phyloP scores from a whole-genome alignment of 1,140 invertebrate genomes.

The Octopus sinensis region DNA sequence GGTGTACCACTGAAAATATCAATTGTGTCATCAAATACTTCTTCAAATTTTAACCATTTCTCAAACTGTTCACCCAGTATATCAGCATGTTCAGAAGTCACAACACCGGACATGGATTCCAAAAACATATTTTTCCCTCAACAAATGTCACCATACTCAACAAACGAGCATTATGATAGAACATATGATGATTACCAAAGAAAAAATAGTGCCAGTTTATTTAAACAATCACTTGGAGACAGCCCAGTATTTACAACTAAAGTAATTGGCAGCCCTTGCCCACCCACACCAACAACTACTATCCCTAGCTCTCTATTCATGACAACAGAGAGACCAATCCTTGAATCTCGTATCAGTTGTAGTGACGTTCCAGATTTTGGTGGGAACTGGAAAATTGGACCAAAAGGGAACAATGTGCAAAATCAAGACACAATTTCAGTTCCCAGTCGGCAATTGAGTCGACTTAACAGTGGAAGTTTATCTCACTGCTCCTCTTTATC shows the following conservation, averaged over 20 bases:
- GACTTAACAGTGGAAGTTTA: neutral
- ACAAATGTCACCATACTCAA: neutral
- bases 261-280: neutral
- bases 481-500: neutral
- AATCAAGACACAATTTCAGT: neutral
- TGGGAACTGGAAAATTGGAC: neutral
- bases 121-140: neutral
- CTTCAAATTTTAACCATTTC: too few relatives aligned
- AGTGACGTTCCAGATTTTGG: neutral
- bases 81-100: too few relatives aligned
- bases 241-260: neutral
- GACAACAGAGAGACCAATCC: neutral
- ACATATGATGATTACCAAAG: neutral
- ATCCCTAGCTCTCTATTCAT: neutral
- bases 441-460: neutral
- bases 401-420: neutral
- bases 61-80: too few relatives aligned
- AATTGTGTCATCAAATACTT: conserved; percentile 29
- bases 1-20: conserved; percentile 46
- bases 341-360: conserved; percentile 6
- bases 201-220: neutral
- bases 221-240: neutral
- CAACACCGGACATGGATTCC: neutral
- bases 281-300: neutral
- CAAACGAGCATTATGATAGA: too few relatives aligned